Base-by-base conservation (phyloP, 53 echinoderm and acorn worm species). In the Holothuria leucospilota region DNA sequence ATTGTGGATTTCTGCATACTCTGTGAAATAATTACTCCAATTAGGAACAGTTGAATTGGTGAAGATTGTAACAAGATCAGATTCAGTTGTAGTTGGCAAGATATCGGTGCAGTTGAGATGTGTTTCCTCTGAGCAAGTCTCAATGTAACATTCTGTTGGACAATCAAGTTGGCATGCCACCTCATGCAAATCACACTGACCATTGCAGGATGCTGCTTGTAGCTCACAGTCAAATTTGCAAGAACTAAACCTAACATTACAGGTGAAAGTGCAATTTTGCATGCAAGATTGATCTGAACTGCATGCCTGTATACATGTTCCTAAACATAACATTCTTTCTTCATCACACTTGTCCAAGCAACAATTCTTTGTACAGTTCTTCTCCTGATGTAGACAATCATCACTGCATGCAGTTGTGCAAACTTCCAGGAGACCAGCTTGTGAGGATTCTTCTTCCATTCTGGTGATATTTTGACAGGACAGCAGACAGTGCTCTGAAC, bases 141-240 rank as follows among this genome's bases (percentile, higher is more conserved):
- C 90, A 2, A 25, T 11, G 18, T 39, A 27, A 41, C 82, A 83
- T 39, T 69, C 78, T 38, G 20, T 14, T 18, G 73, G 53, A 27
- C 92, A 92, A 13, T 73, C 56, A 4, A 82, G 72, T 53, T 16
- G 29, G 46, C 92, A 92, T 8, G 66, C 21, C 4, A 62, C 51
- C 16, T 52, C 51, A n/a, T 73, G 84, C 51, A 92, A 61, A 29
- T 81, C 63, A 71, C 92, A 92, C 59, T n/a, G 63, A 16, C 71
- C 74, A 62, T 63, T 26, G 58, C 93, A 93, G 2, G 90, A 69
- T 38, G 58, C 42, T 11, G 18, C 29, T 16, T 80, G 69, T 23
- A 87, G 81, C 18, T 84, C 85, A 79, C 93, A 93, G 39, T 63
- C 59, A 30, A 79, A 49, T 12, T 24, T 39, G 39, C 93, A 93